Base-by-base conservation (phyloP, 2,888 invertebrate genomes). In the Ormia ochracea region DNA sequence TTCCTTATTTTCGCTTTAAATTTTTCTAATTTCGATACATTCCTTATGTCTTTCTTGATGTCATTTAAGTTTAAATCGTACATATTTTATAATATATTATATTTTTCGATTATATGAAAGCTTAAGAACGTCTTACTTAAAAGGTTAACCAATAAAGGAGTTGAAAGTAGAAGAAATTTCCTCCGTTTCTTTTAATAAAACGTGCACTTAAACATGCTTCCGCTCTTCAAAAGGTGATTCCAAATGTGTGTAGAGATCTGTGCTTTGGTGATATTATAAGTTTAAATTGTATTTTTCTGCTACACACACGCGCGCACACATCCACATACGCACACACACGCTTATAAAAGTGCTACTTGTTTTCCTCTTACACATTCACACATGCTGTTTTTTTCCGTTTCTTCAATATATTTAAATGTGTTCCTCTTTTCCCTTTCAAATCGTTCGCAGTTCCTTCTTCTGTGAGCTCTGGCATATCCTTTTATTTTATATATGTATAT, bases 141-240 rank as follows among this genome's bases (percentile, higher is more conserved):
- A 52, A 50, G 21, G 58, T 70, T 9, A 59, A 59, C 7, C 38
- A 28, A 61, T 41, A 52, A 72, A 72, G 2, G 17, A 72, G 52
- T 41, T 41, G 12, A 48, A 19, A 38, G 10, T 17, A 36, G n/a
- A 43, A 72, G 41, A 52, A 66, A n/a, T 23, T 17, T 54, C 61
- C 9, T 17, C 26, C 59, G 38, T 72, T 80, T 68, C 48, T 45
- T 61, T 72, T 73, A 56, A 14, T 56, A 48, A 73, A 73, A 63
- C 33, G 83, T 83, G 85, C 83, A 86, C 86, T 87, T 87, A 83
- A 87, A 86, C 86, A 87, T 85, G 86, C 83, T 86, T 87, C 85
- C 85, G 86, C 86, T 86, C 86, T 87, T 86, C 85, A 84, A 84
- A 81, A 83, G 76, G 31, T 50, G 63, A 41, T 9, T 12, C 48